Evolutionary conservation across 2,888 invertebrate species (phyloP).

Genomic region (Tiliacea citrago): DNA sequence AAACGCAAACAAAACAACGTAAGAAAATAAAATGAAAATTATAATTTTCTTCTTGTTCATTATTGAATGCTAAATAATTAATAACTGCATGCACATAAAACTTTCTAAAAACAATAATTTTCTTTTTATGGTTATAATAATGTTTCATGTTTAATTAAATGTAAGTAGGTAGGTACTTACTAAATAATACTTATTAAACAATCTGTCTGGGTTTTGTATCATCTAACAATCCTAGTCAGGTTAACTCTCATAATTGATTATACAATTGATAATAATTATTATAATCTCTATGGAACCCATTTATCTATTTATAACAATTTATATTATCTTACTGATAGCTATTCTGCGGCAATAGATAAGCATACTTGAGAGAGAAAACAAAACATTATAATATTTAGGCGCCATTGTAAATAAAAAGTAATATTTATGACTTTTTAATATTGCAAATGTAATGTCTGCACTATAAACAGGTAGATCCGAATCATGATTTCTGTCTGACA

Average conservation of each 20-base stretch:
- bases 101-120: neutral
- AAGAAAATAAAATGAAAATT: slow-evolving; percentile 7
- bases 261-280: slow-evolving; percentile 22
- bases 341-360: slow-evolving; percentile 43
- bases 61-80: slow-evolving; percentile 9
- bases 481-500: neutral
- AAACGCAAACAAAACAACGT: slow-evolving; percentile 2
- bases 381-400: slow-evolving; percentile 28
- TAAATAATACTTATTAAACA: neutral
- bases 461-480: neutral
- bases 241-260: slow-evolving; percentile 1
- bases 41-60: neutral
- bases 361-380: slow-evolving; percentile 23
- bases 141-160: neutral
- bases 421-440: neutral
- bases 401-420: slow-evolving; percentile 33
- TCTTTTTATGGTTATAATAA: neutral
- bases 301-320: slow-evolving; percentile 45
- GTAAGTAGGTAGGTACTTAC: neutral
- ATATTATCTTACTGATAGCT: slow-evolving; percentile 49
- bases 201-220: neutral
- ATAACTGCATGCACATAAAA: neutral
- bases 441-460: neutral
- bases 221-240: neutral
- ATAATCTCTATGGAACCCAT: slow-evolving; percentile 36